phyloP scores from a whole-genome alignment of 92 coral and sea anemone genomes.

The Phymanthus crucifer region DNA sequence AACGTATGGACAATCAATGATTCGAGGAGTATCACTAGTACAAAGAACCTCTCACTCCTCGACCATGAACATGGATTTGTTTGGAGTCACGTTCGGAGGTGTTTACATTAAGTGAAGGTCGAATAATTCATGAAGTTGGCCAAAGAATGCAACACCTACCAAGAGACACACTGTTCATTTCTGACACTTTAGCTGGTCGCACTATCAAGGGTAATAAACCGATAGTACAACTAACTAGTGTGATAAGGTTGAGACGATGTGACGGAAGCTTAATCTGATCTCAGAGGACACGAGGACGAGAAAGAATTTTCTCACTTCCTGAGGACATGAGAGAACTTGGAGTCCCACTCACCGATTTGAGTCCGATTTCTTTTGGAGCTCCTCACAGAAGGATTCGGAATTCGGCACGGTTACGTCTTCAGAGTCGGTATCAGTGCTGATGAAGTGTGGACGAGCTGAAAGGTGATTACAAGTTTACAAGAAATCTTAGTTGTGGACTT shows the following conservation, averaged over 20 bases:
- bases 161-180: slow-evolving; percentile 22
- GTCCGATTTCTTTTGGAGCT: slow-evolving; percentile 5
- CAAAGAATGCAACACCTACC: slow-evolving; percentile 44
- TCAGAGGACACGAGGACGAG: slow-evolving; percentile 35
- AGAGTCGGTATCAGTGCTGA: not conserved
- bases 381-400: not conserved
- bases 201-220: not conserved
- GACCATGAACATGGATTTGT: slow-evolving; percentile 29
- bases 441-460: slow-evolving; percentile 6
- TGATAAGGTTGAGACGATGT: not conserved
- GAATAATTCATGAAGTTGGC: slow-evolving; percentile 46
- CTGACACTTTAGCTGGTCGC: slow-evolving; percentile 24
- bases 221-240: not conserved
- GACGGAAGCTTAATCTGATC: slow-evolving; percentile 30
- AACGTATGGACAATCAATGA: not conserved
- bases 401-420: not conserved
- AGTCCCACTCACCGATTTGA: slow-evolving; percentile 20
- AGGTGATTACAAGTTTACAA: slow-evolving; percentile 7
- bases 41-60: slow-evolving; percentile 18
- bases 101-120: slow-evolving; percentile 36
- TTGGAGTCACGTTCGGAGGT: slow-evolving; percentile 47
- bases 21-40: not conserved
- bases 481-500: slow-evolving; percentile 9
- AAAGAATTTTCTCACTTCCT: slow-evolving; percentile 45
- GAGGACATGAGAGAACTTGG: slow-evolving; percentile 11